Evolutionary conservation across 2,113 vertebrate species (phyloP), one percentile per base, ranked within the genome.

Genomic region (Mormoops blainvillei): DNA sequence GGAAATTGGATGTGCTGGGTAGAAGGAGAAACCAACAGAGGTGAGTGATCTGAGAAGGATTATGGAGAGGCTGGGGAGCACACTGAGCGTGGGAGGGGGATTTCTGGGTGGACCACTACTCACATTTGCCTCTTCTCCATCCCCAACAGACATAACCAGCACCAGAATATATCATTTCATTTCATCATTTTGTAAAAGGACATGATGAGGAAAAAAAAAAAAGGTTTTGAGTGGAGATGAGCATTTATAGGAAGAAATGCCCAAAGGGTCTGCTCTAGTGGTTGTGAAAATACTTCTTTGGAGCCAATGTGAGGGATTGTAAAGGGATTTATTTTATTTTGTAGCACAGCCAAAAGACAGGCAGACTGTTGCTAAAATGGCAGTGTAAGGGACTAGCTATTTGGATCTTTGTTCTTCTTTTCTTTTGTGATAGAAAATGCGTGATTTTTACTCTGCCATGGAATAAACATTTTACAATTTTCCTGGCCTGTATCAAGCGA

Each of bases 321-420:
- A 91, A 95, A 96, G 96, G 96, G 97, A 97, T 97, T 97, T 97
- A 96, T 97, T 98, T 96, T 84, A 70, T 95, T 96, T 94, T 97
- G 96, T 94, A 94, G 91, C 48, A 48, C 56, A 81, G 97, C 97
- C 97, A 96, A 94, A 94, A 97, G 93, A 82, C 77, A 96, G 82
- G 82, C 93, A 54, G 78, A 26, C 87, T 73, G 43, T 56, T 43
- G 89, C 92, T 90, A 74, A 95, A 87, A 97, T 94, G 97, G 91
- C 12, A 11, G 86, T 68, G 56, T 0, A 4, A 50, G 81, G 92
- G 38, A 83, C 68, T 45, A 71, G 50, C 73, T 76, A 20, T 52
- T 84, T 78, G 91, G 73, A 52, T 78, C 81, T 93, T 95, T 97
- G 95, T 96, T 91, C 94, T 78, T 91, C 65, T 94, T 96, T 96